Evolutionary conservation across 2,888 invertebrate genomes (phyloP).

Genomic region (Aleiodes alternator): DNA sequence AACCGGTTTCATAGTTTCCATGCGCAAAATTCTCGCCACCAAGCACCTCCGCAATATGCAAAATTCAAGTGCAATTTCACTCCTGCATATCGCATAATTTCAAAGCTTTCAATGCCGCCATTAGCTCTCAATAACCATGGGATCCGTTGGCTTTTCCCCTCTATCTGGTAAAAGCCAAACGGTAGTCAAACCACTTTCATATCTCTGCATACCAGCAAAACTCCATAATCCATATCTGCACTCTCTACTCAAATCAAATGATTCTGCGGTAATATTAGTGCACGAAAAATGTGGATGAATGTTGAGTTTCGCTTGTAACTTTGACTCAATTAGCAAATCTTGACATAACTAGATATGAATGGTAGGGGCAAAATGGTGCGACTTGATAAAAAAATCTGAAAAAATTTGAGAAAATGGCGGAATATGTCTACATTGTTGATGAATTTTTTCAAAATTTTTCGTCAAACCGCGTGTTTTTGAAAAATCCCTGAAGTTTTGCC

Average conservation of each 20-base stretch:
- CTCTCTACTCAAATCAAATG: constrained; percentile 4
- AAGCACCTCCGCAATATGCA: neutral
- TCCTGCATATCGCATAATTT: constrained; percentile 16
- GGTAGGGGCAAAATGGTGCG: too few species aligned
- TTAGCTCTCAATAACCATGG: constrained; percentile 28
- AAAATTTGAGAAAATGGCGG: too few species aligned
- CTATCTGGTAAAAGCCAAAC: constrained; percentile 28
- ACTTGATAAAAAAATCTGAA: too few species aligned
- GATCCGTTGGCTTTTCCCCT: neutral
- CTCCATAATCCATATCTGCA: constrained; percentile 7
- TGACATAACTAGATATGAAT: too few species aligned
- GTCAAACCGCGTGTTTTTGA: too few species aligned
- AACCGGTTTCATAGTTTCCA: too few species aligned
- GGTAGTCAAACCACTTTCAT: constrained; percentile 28
- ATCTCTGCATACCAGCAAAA: constrained; percentile 8
- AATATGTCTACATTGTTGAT: too few species aligned
- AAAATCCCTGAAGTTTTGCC: too few species aligned
- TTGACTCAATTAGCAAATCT: too few species aligned
- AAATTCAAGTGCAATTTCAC: constrained; percentile 19
- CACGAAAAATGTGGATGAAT: neutral
- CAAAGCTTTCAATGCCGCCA: constrained; percentile 24
- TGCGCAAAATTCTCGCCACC: too few species aligned
- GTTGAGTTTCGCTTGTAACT: neutral
- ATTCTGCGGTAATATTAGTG: constrained; percentile 19
- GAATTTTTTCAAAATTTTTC: too few species aligned